phyloP scores from a whole-genome alignment of 1,140 invertebrate species.

The Aradophagus sp. region DNA sequence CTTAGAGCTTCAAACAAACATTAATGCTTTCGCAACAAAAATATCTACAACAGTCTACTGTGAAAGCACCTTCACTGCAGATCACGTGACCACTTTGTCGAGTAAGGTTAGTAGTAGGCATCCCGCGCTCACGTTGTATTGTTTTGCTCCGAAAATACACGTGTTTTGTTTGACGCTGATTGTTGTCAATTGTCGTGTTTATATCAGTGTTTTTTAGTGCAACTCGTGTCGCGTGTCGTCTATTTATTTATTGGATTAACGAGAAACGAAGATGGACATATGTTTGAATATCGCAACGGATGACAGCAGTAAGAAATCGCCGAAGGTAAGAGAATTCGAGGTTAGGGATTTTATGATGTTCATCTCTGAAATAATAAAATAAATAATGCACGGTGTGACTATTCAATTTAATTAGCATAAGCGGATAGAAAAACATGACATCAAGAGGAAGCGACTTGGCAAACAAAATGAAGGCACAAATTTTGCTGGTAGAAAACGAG shows the following conservation, averaged over 20 bases:
- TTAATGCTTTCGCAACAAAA: no score
- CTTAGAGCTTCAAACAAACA: no score
- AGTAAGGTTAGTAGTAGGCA: conserved; percentile 1
- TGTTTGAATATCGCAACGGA: conserved; percentile 14
- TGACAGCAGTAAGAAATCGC: background rate
- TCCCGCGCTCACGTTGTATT: background rate
- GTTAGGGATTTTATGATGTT: background rate
- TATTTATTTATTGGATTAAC: background rate
- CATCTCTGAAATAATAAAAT: background rate
- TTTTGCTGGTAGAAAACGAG: conserved; percentile 48
- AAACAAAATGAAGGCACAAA: background rate
- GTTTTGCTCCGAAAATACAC: conserved; percentile 2
- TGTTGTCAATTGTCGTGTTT: no score
- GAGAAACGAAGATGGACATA: conserved; percentile 7
- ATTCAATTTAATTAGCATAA: background rate
- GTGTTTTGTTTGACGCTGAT: background rate
- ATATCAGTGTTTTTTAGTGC: no score
- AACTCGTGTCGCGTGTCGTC: background rate
- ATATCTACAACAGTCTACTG: no score
- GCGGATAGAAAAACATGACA: background rate
- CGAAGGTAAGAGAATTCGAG: conserved; percentile 21
- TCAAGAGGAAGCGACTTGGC: background rate
- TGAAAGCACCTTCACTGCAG: background rate
- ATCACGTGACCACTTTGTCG: background rate
- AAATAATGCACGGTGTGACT: background rate